Percentiles rank a stretch among this genome's conserved stretches.
Conservation (phyloP, 1,140 invertebrate species). For the Lucilia cuprina region DNA sequence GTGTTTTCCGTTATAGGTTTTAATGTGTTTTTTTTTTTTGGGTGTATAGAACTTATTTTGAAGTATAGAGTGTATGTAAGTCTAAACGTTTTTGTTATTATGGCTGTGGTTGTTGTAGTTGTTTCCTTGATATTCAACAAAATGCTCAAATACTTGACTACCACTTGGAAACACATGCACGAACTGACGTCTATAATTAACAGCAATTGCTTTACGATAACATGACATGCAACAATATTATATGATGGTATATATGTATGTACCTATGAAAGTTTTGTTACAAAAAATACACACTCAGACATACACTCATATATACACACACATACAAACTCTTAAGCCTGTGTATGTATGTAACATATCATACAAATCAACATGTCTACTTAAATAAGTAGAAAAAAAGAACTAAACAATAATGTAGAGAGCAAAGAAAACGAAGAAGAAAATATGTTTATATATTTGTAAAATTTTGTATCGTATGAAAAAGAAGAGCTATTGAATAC, state of each 20-base stretch:
- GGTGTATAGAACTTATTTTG: neutral
- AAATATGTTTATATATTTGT: neutral
- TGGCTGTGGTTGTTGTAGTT: neutral
- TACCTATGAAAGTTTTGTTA: too few species aligned
- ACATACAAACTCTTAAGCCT: neutral
- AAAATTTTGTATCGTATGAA: neutral
- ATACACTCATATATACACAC: neutral
- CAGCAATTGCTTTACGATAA: constrained; percentile 33
- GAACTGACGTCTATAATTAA: constrained; percentile 33
- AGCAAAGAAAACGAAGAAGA: neutral
- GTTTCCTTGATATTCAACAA: constrained; percentile 4
- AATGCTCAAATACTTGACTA: constrained; percentile 28
- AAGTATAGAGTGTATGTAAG: neutral
- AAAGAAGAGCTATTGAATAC: neutral
- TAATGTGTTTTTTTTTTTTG: neutral
- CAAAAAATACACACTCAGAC: neutral
- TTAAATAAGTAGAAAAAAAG: neutral
- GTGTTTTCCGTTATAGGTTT: neutral
- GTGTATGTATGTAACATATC: neutral
- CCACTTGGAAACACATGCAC: constrained; percentile 27
- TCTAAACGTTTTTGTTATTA: neutral
- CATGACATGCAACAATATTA: constrained; percentile 24
- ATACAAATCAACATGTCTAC: neutral
- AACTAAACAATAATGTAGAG: neutral
- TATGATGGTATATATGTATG: neutral